These are phyloP conservation scores for Halesus radiatus DNA, from an alignment of 1,140 invertebrate genomes.

Conservation along the genomic window DNA sequence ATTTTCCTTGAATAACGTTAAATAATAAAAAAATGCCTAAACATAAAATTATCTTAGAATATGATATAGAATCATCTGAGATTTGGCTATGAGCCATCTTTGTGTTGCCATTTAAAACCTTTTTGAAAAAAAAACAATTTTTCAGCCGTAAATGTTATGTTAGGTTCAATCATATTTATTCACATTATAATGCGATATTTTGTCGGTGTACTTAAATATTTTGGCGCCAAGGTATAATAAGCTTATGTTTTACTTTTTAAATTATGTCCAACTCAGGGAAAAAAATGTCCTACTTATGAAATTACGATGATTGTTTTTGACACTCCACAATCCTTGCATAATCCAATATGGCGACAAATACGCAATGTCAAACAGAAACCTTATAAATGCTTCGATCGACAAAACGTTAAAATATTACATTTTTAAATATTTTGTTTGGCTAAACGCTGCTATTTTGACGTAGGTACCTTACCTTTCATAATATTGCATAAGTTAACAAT, in stretches of 20 bases:
- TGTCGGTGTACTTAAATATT: not conserved
- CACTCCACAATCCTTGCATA: not conserved
- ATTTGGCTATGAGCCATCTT: too few relatives aligned
- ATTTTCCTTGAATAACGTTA: too few relatives aligned
- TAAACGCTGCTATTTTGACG: not conserved
- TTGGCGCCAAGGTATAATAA: not conserved
- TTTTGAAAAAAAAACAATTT: too few relatives aligned
- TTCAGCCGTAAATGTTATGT: too few relatives aligned
- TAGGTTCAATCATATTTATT: too few relatives aligned
- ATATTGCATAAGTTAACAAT: too few relatives aligned
- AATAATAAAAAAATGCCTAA: too few relatives aligned
- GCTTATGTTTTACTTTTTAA: not conserved
- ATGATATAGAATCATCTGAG: too few relatives aligned
- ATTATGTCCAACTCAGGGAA: not conserved
- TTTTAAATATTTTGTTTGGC: not conserved
- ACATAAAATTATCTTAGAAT: too few relatives aligned
- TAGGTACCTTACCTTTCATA: too few relatives aligned
- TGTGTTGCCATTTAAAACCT: too few relatives aligned
- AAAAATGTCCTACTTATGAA: not conserved
- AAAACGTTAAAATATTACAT: not conserved
- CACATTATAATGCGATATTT: too few relatives aligned
- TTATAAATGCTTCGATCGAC: not conserved
- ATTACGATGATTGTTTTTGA: not conserved
- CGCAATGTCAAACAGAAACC: constrained; percentile 6
- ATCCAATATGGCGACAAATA: not conserved